A percentile compares a stretch with the other conserved stretches of the same genome.
Evolutionary conservation across 35 echinoderm and acorn worm species (phyloP).

Genomic region (Lytechinus variegatus): DNA sequence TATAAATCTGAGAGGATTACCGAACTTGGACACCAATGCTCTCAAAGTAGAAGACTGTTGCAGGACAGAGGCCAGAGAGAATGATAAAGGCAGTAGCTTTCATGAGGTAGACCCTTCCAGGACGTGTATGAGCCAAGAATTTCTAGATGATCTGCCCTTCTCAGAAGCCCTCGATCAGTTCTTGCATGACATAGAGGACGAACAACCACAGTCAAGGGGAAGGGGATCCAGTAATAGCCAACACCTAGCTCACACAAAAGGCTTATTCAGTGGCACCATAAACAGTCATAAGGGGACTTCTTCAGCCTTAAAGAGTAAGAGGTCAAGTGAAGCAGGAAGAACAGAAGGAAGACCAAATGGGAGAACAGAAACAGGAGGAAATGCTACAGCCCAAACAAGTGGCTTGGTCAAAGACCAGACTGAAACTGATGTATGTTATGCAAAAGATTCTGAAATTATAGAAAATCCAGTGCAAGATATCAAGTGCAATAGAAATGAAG

Average conservation of each 20-base stretch:
- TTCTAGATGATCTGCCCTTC: conserved; percentile 23
- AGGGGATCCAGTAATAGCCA: neutral
- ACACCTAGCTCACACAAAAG: neutral
- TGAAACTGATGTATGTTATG: neutral
- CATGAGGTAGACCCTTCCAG: neutral
- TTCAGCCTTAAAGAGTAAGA: neutral
- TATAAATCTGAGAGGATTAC: neutral
- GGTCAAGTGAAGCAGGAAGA: neutral
- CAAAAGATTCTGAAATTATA: neutral
- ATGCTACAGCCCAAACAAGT: neutral
- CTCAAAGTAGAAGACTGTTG: neutral
- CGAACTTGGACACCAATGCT: neutral
- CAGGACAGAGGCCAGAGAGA: neutral
- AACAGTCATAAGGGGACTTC: neutral
- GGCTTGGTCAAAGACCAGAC: neutral
- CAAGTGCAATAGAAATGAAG: neutral
- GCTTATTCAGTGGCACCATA: neutral
- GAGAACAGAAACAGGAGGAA: neutral
- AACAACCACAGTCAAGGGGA: neutral
- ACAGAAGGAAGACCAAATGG: neutral
- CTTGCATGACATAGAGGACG: neutral
- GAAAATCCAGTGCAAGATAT: neutral
- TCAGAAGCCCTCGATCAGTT: conserved; percentile 31
- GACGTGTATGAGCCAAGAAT: neutral
- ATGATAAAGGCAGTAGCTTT: neutral